These are phyloP conservation scores for Lutjanus argentimaculatus DNA, from an alignment of 2,797 vertebrate species.

Conservation along the genomic window DNA sequence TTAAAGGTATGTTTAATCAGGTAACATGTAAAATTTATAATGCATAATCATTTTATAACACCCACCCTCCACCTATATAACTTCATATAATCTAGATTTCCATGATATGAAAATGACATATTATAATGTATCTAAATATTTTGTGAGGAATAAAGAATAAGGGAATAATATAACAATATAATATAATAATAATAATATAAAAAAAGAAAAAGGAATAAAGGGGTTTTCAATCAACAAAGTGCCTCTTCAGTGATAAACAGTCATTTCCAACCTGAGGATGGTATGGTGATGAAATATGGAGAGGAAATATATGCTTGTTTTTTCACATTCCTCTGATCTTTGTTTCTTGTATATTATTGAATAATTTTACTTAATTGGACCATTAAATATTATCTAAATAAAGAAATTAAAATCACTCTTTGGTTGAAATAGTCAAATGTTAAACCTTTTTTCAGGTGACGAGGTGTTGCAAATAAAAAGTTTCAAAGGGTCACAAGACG, in stretches of 20 bases:
- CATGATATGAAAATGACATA: slow-evolving; percentile 35
- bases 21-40: slow-evolving; percentile 64
- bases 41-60: slow-evolving; percentile 44
- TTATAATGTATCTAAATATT: slow-evolving; percentile 35
- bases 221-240: slow-evolving; percentile 8
- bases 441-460: not conserved
- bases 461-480: not conserved
- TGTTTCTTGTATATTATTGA: not conserved
- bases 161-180: too few species aligned
- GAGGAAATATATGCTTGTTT: not conserved
- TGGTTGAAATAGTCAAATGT: slow-evolving; percentile 35
- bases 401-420: slow-evolving; percentile 39
- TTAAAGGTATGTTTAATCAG: slow-evolving; percentile 30
- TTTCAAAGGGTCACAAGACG: not conserved
- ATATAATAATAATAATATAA: slow-evolving; percentile 2
- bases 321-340: not conserved
- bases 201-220: not conserved
- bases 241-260: slow-evolving; percentile 24
- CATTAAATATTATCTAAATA: not conserved
- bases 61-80: not conserved
- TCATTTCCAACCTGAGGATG: slow-evolving; percentile 25
- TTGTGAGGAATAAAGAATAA: not conserved
- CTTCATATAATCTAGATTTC: too few species aligned
- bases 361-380: not conserved
- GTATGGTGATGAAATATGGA: not conserved